Evolutionary conservation across 2,888 invertebrate genomes (phyloP), one percentile per base, ranked within the genome.

Genomic region (Orchestes rusci): DNA sequence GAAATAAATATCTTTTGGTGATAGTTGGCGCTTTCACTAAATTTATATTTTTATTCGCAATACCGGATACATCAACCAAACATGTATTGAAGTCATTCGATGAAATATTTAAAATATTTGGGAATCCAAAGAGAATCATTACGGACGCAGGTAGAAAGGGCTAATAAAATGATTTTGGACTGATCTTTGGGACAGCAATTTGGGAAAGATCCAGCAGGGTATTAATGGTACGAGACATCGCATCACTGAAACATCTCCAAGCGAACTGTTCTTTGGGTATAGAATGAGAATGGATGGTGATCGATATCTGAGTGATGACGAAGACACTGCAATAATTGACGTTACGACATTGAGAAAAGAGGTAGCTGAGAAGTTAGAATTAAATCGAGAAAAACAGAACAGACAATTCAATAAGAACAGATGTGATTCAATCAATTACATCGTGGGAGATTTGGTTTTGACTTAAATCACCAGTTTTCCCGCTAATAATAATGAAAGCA

Each of bases 1-100:
- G 59, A n/a, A 65, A 67, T 45, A 54, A 51, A 8, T 54, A 65
- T 32, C 37, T 65, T 12, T 33, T 68, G n/a, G 59, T 56, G 1
- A 48, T 63, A 4, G 57, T 67, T 1, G 66, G 66, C 38, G 63
- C 53, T 1, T 67, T 67, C 12, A 30, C 30, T n/a, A 30, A 30
- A 30, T 30, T 30, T 30, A 13, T 30, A 13, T 30, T 30, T 30
- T 39, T 65, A 3, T 59, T 56, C 43, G 51, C 64, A 1, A 60
- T 63, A 2, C 53, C 48, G 30, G 55, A 53, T 38, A 62, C 62
- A 4, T 59, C 59, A 36, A 53, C 59, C 2, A 51, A 51, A 37
- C 52, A 53, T 3, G 59, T 59, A 0, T 50, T 65, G n/a, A 53
- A 44, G 43, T 47, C 53, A 7, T 34, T 67, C 5, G 23, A 52